A percentile compares a stretch with the other conserved stretches of the same genome.
Evolutionary conservation across 2,888 invertebrate genomes (phyloP).

Genomic region (Trachelus stipa): DNA sequence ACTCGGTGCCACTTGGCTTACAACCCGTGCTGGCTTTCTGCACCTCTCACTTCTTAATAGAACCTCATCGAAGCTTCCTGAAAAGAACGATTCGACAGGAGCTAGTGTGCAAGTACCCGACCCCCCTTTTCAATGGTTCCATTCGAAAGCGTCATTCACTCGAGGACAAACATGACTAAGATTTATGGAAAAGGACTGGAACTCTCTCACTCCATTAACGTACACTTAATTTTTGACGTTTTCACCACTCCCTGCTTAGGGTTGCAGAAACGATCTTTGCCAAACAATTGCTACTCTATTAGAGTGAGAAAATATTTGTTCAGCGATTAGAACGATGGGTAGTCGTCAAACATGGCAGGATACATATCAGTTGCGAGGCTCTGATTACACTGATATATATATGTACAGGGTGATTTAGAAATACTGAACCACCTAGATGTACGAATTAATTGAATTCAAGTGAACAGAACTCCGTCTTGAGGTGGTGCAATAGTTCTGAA

Average conservation of each 20-base stretch:
- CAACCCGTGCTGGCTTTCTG: not conserved
- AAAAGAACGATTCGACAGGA: not conserved
- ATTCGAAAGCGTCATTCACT: not conserved
- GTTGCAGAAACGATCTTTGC: not conserved
- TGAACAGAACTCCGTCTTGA: no score
- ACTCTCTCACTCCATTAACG: not conserved
- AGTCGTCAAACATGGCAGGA: not conserved
- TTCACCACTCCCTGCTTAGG: not conserved
- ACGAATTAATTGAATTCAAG: no score
- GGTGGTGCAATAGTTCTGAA: no score
- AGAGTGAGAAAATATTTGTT: not conserved
- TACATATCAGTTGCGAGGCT: not conserved
- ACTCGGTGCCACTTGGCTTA: not conserved
- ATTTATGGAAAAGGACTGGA: not conserved
- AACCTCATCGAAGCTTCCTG: not conserved
- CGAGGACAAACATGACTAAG: not conserved
- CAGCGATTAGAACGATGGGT: not conserved
- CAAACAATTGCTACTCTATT: not conserved
- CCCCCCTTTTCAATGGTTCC: not conserved
- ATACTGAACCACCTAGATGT: no score
- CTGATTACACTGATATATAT: not conserved
- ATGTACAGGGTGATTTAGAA: not conserved
- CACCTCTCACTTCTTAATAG: not conserved
- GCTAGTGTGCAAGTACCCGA: not conserved
- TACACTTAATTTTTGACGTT: not conserved